These are phyloP conservation scores for Chaetura pelagica DNA, from an alignment of 2,113 vertebrate genomes.

Conservation along the genomic window DNA sequence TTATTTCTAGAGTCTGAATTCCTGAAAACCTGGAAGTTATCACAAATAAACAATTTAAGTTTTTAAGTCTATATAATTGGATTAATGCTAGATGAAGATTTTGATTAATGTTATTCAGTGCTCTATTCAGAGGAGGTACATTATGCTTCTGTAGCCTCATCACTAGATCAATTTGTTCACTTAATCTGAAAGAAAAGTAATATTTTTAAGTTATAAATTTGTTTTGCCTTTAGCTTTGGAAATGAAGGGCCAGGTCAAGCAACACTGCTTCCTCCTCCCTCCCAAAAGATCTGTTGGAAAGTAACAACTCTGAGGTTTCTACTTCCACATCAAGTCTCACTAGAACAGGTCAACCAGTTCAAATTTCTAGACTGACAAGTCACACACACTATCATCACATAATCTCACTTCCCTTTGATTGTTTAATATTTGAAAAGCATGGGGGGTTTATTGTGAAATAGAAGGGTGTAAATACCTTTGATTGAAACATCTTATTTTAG, in stretches of 20 bases:
- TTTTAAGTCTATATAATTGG: background rate
- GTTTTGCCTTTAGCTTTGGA: background rate
- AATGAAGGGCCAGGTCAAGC: background rate
- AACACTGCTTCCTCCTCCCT: background rate
- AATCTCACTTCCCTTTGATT: background rate
- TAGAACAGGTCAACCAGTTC: background rate
- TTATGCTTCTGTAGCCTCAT: background rate
- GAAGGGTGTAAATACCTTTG: background rate
- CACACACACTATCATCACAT: background rate
- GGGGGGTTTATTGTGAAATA: background rate
- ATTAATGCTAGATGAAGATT: background rate
- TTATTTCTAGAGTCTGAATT: slow-evolving; percentile 18
- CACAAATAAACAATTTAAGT: slow-evolving; percentile 20
- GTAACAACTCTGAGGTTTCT: background rate
- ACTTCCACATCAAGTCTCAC: background rate
- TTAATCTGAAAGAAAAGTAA: background rate
- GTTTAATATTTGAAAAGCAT: background rate
- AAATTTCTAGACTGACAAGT: background rate
- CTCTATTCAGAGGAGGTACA: background rate
- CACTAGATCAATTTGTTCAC: background rate
- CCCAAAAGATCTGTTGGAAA: background rate
- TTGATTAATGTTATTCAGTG: slow-evolving; percentile 9
- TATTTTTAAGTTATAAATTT: background rate
- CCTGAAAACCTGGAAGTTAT: slow-evolving; percentile 5
- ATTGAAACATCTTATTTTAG: background rate